A percentile compares a stretch with the other conserved stretches of the same genome.
phyloP scores from a whole-genome alignment of 1,140 invertebrate species.

The Halesus radiatus region DNA sequence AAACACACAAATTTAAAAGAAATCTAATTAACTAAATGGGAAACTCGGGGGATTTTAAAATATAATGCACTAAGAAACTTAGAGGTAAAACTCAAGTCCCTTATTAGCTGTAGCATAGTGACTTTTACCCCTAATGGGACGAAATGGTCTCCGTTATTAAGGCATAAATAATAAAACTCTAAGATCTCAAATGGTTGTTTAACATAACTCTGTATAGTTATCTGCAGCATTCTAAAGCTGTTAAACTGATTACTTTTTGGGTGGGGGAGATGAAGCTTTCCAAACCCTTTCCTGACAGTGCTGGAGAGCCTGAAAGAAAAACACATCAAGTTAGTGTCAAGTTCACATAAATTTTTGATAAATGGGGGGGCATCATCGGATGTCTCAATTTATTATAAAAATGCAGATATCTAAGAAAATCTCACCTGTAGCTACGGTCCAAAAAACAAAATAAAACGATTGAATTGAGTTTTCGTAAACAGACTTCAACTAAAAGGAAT shows the following conservation, averaged over 20 bases:
- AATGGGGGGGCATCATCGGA: not conserved
- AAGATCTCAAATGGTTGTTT: not conserved
- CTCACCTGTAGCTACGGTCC: no score
- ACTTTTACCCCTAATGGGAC: no score
- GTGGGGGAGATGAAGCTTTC: slow-evolving; percentile 58
- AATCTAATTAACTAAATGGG: not conserved
- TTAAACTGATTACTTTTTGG: not conserved
- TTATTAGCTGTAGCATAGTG: no score
- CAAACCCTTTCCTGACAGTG: slow-evolving; percentile 68
- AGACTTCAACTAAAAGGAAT: no score
- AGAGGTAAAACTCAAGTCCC: no score
- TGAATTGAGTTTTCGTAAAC: no score
- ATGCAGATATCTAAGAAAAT: no score
- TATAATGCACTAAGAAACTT: not conserved
- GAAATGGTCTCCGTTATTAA: not conserved
- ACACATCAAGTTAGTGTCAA: not conserved
- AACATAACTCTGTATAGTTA: not conserved
- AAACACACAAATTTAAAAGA: not conserved
- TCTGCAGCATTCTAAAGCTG: not conserved
- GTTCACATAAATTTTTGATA: not conserved
- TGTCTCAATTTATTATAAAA: no score
- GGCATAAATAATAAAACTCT: slow-evolving; percentile 8
- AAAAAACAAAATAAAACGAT: no score
- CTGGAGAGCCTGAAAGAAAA: slow-evolving; percentile 63
- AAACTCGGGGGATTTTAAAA: not conserved